Percentiles rank a stretch among this genome's conserved stretches.
These are phyloP conservation scores for Vanessa tameamea DNA, from an alignment of 1,140 invertebrate species.

Conservation along the genomic window DNA sequence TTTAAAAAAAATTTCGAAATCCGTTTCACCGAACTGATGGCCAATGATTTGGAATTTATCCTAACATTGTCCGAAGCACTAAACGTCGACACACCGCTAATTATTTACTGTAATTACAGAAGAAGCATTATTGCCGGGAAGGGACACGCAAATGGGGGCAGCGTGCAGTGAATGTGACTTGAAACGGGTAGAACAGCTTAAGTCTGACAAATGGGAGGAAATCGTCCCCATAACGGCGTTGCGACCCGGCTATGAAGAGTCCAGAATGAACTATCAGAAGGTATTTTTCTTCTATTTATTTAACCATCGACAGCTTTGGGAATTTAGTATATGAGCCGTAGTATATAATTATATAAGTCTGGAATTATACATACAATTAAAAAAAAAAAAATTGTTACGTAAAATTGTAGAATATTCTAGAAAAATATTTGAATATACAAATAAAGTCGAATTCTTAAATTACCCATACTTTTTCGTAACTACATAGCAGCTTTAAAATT, in stretches of 20 bases:
- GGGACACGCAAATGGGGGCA: slow-evolving; percentile 77
- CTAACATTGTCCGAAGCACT: background rate
- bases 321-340: background rate
- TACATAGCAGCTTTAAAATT: too few relatives aligned
- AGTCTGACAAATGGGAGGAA: slow-evolving; percentile 82
- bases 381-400: too few relatives aligned
- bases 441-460: too few relatives aligned
- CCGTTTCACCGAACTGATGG: background rate
- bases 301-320: background rate
- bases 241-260: slow-evolving; percentile 81
- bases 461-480: too few relatives aligned
- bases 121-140: slow-evolving; percentile 76
- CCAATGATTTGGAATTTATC: background rate
- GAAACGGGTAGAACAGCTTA: slow-evolving; percentile 72
- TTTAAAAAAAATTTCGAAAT: too few relatives aligned
- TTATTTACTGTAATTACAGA: slow-evolving; percentile 66
- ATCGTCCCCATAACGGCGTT: slow-evolving; percentile 81
- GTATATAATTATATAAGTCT: too few relatives aligned
- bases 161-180: slow-evolving; percentile 77
- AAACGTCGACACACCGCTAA: slow-evolving; percentile 25
- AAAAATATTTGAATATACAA: too few relatives aligned
- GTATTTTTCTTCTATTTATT: slow-evolving; percentile 43
- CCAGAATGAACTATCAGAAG: slow-evolving; percentile 82
- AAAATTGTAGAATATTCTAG: too few relatives aligned
- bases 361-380: too few relatives aligned